Evolutionary conservation across 2,797 vertebrate genomes (phyloP), one percentile per base, ranked within the genome.

Genomic region (Buceros bicornis): DNA sequence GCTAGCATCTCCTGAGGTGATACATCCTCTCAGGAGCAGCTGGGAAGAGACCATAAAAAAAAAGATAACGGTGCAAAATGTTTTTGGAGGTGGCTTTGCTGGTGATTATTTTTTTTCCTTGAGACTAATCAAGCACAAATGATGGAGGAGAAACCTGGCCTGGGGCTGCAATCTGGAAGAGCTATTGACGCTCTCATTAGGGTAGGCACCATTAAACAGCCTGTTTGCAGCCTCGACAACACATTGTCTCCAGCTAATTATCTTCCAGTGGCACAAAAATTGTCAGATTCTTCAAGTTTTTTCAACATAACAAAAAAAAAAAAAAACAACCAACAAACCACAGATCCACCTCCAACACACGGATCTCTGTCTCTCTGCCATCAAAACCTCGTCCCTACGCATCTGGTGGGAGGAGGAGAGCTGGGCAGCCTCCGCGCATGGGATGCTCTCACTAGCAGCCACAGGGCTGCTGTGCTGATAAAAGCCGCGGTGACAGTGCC

Each of bases 241-340:
- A 91, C 73, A 89, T 66, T 91, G 94, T 98, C 93, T 97, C 94
- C 1, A 0, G 96, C 95, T 98, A 98, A 98, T 98, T 97, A 96
- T 82, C 89, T 96, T 97, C 95, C 89, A 71, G 84, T 33, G 87
- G 95, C 91, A 97, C 88, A 97, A 79, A 92, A 95, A 73, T 28
- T 54, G 76, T 67, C 64, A 26, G 81, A 93, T 73, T 86, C 93
- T 96, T 94, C 88, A 87, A 21, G 47, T 91, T 96, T 92, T 95
- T 87, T 65, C 48, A 88, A 47, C 76, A 65, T 56, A 89, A 83
- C 28, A 31, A 62, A 90, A 91, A 82, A 47, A 24, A 56, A 43
- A 56, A 56, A n/a, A 42, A 43, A 17, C 24, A 48, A 69, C 6
- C 64, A 69, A 24, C 54, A 50, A 61, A 29, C 5, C 37, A 14